phyloP scores from a whole-genome alignment of 1,140 invertebrate species.

The Plectrocnemia conspersa region DNA sequence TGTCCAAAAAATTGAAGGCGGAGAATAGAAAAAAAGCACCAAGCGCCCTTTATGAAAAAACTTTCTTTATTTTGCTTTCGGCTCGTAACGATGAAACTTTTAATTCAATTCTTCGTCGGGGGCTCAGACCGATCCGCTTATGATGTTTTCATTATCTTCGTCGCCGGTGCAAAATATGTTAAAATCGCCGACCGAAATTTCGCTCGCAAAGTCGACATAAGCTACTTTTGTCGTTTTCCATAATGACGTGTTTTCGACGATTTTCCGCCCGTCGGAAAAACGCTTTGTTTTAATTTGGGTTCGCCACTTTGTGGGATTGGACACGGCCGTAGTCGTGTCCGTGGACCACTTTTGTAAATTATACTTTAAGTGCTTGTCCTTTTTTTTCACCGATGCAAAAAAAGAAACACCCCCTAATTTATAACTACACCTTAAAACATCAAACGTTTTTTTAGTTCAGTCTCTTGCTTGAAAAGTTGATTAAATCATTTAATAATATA shows the following conservation, averaged over 20 bases:
- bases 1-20: background rate
- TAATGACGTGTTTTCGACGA: slow-evolving; percentile 7
- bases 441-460: too few relatives aligned
- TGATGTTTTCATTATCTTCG: slow-evolving; percentile 28
- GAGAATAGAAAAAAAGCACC: slow-evolving; percentile 11
- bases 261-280: background rate
- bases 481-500: too few relatives aligned
- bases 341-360: too few relatives aligned
- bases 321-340: too few relatives aligned
- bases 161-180: background rate
- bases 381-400: too few relatives aligned
- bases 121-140: slow-evolving; percentile 20
- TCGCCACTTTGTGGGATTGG: too few relatives aligned
- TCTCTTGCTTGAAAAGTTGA: too few relatives aligned
- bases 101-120: slow-evolving; percentile 21
- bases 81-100: slow-evolving; percentile 29
- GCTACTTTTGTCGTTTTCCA: slow-evolving; percentile 15
- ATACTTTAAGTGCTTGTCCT: too few relatives aligned
- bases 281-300: background rate
- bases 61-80: slow-evolving; percentile 17
- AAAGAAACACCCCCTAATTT: too few relatives aligned
- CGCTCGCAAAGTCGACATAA: slow-evolving; percentile 3
- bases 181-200: slow-evolving; percentile 8
- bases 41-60: slow-evolving; percentile 19
- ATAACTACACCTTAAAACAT: too few relatives aligned